Conservation (phyloP, 2,113 vertebrate species). For the Oryzias curvinotus region DNA sequence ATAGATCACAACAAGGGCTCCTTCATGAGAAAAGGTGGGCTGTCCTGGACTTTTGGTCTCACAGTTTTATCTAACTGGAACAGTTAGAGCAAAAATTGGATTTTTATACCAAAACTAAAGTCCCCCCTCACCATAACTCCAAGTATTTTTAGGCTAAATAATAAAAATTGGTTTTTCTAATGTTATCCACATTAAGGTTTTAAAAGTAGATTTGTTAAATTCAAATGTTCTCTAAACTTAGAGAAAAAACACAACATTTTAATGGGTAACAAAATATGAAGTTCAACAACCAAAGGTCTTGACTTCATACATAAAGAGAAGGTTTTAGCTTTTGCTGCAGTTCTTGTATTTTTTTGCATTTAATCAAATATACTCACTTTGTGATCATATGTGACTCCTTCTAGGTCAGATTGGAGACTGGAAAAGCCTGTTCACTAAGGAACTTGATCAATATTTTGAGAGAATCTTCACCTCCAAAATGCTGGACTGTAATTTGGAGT, state of each 20-base stretch:
- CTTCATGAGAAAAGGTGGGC: constrained; percentile 87
- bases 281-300: too few species aligned
- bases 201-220: neutral
- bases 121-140: too few species aligned
- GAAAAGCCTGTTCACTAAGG: constrained; percentile 77
- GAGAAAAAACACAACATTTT: neutral
- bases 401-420: constrained; percentile 83
- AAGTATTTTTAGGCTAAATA: too few species aligned
- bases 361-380: neutral
- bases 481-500: constrained; percentile 49
- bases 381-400: neutral
- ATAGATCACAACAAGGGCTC: constrained; percentile 81
- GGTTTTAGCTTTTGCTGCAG: too few species aligned
- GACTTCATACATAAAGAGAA: too few species aligned
- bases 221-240: neutral
- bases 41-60: neutral
- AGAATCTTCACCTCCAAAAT: constrained; percentile 73
- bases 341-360: too few species aligned
- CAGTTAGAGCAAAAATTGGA: too few species aligned
- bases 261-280: too few species aligned
- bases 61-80: neutral
- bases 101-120: too few species aligned
- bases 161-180: too few species aligned
- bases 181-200: neutral
- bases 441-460: constrained; percentile 75